These are phyloP conservation scores for Zosterops japonicus DNA, from an alignment of 2,113 vertebrate genomes.

Conservation along the genomic window DNA sequence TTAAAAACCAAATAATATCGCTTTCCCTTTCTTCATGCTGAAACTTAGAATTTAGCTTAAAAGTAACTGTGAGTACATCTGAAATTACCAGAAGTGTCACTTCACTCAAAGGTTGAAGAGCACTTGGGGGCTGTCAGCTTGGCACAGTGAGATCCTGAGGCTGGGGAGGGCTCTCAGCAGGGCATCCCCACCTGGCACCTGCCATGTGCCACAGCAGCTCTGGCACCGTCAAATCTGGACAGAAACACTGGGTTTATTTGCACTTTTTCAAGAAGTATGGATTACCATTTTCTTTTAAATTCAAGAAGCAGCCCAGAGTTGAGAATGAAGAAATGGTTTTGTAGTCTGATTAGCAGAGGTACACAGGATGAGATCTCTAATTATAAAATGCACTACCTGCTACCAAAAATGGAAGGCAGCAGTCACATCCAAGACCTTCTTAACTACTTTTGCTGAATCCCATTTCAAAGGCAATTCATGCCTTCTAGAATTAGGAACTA, in stretches of 20 bases:
- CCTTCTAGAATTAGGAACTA: background rate
- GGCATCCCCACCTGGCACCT: accelerated
- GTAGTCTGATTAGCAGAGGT: background rate
- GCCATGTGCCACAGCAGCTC: background rate
- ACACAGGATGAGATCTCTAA: accelerated
- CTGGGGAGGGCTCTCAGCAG: background rate
- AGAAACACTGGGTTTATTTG: background rate
- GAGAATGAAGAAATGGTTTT: background rate
- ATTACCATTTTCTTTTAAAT: background rate
- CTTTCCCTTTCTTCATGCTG: background rate
- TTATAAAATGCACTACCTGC: background rate
- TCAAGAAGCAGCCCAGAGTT: background rate
- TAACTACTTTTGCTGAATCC: background rate
- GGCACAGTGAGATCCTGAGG: accelerated
- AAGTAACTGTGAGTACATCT: background rate
- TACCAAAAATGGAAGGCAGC: background rate
- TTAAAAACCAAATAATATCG: background rate
- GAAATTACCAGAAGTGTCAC: background rate
- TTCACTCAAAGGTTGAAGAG: background rate
- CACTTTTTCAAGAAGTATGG: background rate
- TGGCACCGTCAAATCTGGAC: background rate
- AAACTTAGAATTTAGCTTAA: background rate
- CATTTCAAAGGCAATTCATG: background rate
- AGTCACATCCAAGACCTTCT: background rate
- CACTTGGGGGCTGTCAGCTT: background rate